These are phyloP conservation scores for Aplysina aerophoba DNA, from an alignment of 37 sponge, comb jelly and placozoan genomes.

Conservation along the genomic window DNA sequence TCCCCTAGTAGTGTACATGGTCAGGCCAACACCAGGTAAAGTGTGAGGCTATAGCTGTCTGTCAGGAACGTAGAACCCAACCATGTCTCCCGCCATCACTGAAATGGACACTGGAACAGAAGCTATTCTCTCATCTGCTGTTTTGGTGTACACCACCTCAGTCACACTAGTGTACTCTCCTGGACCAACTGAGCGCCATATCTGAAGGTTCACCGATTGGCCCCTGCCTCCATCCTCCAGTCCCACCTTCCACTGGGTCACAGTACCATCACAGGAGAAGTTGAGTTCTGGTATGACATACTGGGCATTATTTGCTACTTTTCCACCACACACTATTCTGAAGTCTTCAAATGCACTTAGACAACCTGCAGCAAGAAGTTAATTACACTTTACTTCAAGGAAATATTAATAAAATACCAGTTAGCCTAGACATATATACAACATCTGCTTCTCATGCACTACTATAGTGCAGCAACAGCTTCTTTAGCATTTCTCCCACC, in stretches of 20 bases:
- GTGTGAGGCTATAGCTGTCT: too few relatives aligned
- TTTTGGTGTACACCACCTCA: conserved; percentile 23
- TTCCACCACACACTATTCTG: background rate
- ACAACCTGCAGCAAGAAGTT: background rate
- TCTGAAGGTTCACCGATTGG: background rate
- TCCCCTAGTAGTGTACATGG: too few relatives aligned
- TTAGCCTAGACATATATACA: too few relatives aligned
- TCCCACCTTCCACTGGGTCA: conserved; percentile 28
- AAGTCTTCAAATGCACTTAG: conserved; percentile 6
- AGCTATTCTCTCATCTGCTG: background rate
- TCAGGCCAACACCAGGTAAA: too few relatives aligned
- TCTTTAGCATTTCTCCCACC: too few relatives aligned
- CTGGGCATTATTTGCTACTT: background rate
- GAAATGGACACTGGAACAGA: background rate
- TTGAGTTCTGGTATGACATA: background rate
- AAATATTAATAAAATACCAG: too few relatives aligned
- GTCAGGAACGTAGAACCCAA: background rate
- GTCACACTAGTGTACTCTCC: background rate
- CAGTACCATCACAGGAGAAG: conserved; percentile 23
- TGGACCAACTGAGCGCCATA: background rate
- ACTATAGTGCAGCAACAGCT: too few relatives aligned
- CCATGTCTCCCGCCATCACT: conserved; percentile 23
- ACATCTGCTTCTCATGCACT: too few relatives aligned
- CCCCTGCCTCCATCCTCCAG: background rate
- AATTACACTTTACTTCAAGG: too few relatives aligned